A percentile compares a stretch with the other conserved stretches of the same genome.
Conservation (phyloP, 2,113 vertebrate genomes). For the Cephalopholis sonnerati region DNA sequence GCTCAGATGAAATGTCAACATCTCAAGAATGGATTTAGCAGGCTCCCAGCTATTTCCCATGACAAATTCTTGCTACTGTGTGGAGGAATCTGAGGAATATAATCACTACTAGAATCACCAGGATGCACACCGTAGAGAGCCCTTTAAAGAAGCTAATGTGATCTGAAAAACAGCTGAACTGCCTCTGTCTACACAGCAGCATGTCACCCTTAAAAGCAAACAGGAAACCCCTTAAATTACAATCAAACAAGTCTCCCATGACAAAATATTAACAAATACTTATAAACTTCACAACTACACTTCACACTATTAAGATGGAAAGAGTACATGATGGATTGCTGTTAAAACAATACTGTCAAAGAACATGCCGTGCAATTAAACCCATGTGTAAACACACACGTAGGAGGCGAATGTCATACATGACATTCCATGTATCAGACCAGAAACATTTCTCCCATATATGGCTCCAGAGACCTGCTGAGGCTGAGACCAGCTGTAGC, state of each 20-base stretch:
- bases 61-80: conserved; percentile 11
- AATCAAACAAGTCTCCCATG: neutral
- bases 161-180: neutral
- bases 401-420: conserved; percentile 52
- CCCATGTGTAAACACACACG: conserved; percentile 26
- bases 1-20: conserved; percentile 47
- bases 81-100: conserved; percentile 20
- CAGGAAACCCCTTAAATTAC: neutral
- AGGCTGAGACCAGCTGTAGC: conserved; percentile 25
- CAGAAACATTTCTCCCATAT: conserved; percentile 71
- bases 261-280: conserved; percentile 6
- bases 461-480: conserved; percentile 51
- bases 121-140: neutral
- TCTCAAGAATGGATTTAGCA: conserved; percentile 33
- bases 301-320: neutral
- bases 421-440: conserved; percentile 67
- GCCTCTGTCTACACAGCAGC: neutral
- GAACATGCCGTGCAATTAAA: conserved; percentile 8
- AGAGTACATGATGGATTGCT: neutral
- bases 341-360: conserved; percentile 36
- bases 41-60: conserved; percentile 49
- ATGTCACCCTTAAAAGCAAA: neutral
- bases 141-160: neutral
- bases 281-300: neutral
- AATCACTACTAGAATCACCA: conserved; percentile 1